phyloP scores from a whole-genome alignment of 2,797 vertebrate species.

The Petrocephalus sullivani region DNA sequence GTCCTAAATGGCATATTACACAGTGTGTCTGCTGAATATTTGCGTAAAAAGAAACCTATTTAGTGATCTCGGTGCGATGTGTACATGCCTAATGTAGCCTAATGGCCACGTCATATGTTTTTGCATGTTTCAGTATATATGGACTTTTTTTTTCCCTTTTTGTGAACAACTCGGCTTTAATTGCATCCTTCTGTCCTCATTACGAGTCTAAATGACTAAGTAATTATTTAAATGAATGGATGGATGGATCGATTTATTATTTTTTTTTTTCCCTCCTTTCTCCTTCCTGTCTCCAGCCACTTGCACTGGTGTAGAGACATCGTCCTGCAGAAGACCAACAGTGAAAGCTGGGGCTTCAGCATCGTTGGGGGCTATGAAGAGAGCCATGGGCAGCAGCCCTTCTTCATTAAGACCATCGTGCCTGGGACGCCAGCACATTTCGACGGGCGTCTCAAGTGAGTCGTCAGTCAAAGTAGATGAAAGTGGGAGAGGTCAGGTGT shows the following conservation, averaged over 20 bases:
- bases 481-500: too few relatives aligned
- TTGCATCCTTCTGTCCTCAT: background rate
- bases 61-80: background rate
- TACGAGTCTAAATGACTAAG: background rate
- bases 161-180: background rate
- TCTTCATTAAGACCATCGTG: slow-evolving; percentile 96
- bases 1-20: background rate
- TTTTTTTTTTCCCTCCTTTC: background rate
- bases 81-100: background rate
- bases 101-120: background rate
- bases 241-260: background rate
- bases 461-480: background rate
- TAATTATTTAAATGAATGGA: background rate
- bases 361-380: slow-evolving; percentile 91
- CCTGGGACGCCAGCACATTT: slow-evolving; percentile 84
- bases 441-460: slow-evolving; percentile 83
- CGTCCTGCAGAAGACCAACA: slow-evolving; percentile 76
- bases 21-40: background rate
- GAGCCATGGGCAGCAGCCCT: slow-evolving; percentile 81
- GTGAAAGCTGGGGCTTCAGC: slow-evolving; percentile 92
- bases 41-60: background rate
- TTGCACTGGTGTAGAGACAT: slow-evolving; percentile 90
- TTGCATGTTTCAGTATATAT: background rate
- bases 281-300: slow-evolving; percentile 52
- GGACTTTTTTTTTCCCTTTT: background rate